These are phyloP conservation scores for Zophobas atratus DNA, from an alignment of 1,140 invertebrate genomes.

Conservation along the genomic window DNA sequence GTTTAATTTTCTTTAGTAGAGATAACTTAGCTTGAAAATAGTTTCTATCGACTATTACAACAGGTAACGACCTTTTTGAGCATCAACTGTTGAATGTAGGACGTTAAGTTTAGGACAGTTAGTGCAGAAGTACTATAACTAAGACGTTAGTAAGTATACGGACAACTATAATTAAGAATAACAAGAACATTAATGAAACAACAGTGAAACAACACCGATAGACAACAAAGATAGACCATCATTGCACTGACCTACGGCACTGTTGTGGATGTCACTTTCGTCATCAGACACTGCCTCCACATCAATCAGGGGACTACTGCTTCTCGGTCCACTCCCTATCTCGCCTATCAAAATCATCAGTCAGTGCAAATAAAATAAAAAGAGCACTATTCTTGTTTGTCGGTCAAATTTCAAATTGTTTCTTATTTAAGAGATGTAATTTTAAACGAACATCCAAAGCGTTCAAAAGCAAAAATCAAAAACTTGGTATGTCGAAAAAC, in stretches of 20 bases:
- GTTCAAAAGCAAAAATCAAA: slow-evolving; percentile 49
- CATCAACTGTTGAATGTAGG: slow-evolving; percentile 16
- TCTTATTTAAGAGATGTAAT: slow-evolving; percentile 34
- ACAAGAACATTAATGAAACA: slow-evolving; percentile 48
- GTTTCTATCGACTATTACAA: slow-evolving; percentile 26
- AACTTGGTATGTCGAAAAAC: slow-evolving; percentile 56
- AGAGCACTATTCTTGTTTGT: slow-evolving; percentile 2
- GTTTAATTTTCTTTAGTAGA: slow-evolving; percentile 31
- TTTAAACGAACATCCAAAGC: slow-evolving; percentile 41
- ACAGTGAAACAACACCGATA: slow-evolving; percentile 65
- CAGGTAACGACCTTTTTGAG: slow-evolving; percentile 22
- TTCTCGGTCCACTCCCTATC: slow-evolving; percentile 75
- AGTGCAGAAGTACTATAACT: slow-evolving; percentile 44
- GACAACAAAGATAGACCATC: slow-evolving; percentile 64
- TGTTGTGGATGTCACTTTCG: slow-evolving; percentile 72
- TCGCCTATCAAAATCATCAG: slow-evolving; percentile 72
- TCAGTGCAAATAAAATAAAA: slow-evolving; percentile 23
- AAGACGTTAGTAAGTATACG: slow-evolving; percentile 34
- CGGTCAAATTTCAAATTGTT: slow-evolving; percentile 35
- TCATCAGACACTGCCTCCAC: slow-evolving; percentile 83
- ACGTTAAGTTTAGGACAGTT: slow-evolving; percentile 44
- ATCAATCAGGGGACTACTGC: slow-evolving; percentile 81
- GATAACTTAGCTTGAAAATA: slow-evolving; percentile 25
- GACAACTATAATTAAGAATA: slow-evolving; percentile 45
- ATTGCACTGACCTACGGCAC: slow-evolving; percentile 75